Evolutionary conservation across 2,797 vertebrate species (phyloP), one percentile per base, ranked within the genome.

Genomic region (Schizopygopsis pylzovi): DNA sequence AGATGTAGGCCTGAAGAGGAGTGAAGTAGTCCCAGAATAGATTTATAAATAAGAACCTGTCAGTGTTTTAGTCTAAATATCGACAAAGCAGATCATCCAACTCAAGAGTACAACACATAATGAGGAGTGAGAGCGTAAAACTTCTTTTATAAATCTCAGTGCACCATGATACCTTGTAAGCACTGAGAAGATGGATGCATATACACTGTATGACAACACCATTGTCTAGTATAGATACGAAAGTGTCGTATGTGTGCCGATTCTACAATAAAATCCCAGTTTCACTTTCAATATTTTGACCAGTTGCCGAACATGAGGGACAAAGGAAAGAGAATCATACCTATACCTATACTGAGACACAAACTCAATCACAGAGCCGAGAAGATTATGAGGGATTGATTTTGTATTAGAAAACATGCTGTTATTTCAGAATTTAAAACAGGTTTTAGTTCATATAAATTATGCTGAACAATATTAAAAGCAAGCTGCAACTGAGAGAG

Each of bases 41-140:
- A n/a, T 59, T 59, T 59, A 45, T 41, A 52, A 67, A 70, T 37
- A 82, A 71, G 25, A 71, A 70, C 28, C 13, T 71, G 45, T 16
- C 61, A 81, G 39, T 70, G 79, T 16, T 81, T 49, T 28, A 81
- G 25, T 49, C 63, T 25, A 33, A 15, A 4, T 12, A 65, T 70
- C 1, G 16, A 81, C 43, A 81, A 70, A 28, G n/a, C 25, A 47
- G 63, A 82, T 45, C 65, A 82, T 70, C 25, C 65, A 70, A 82
- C 43, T 6, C 16, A 1, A 82, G 9, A 16, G 54, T 71, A 41
- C 33, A 59, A 41, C 49, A 68, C 13, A 37, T 28, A 73, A 45
- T 4, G 65, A 37, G 33, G n/a, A 56, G 67, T 18, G 65, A 37
- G 41, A 9, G 41, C 28, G 28, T 68, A 3, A 41, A 39, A 18